Evolutionary conservation across 37 sponge, comb jelly and placozoan species (phyloP), one percentile per base, ranked within the genome.

Genomic region (Mnemiopsis leidyi): DNA sequence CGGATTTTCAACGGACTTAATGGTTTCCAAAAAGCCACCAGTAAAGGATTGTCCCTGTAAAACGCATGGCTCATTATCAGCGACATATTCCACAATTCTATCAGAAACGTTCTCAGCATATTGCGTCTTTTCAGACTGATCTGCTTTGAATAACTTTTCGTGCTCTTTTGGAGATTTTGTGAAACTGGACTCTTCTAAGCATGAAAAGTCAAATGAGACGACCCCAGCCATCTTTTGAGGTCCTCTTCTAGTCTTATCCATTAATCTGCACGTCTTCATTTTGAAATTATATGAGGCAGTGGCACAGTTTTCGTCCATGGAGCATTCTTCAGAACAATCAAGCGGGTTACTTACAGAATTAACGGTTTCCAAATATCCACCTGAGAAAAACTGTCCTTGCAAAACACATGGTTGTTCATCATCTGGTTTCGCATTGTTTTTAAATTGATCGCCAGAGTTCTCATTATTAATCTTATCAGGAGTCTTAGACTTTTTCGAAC

Each of bases 321-420:
- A 26, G 33, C 79, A 77, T 77, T 31, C 20, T 34, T 77, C 79
- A 31, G 79, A 77, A 32, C 79, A 77, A 77, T 28, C 33, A 0
- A 32, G 33, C 20, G 32, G 20, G 16, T 32, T 18, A 28, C 33
- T 77, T 21, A 77, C 32, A 32, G 26, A 31, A 9, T 16, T 16
- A 31, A 77, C 32, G 5, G 32, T 32, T 34, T 77, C 79, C 9
- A 32, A 13, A 16, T 31, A 16, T 1, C 32, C 32, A 31, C 79
- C 79, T 20, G 79, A 77, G 32, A 77, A 77, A 18, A 31, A 1
- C 7, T 31, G 26, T 13, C 35, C 79, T 3, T 26, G 32, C 5
- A 34, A 77, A 31, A 26, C 32, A 18, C 79, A 77, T 34, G 79
- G 79, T 13, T 31, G 26, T 1, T 32, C 32, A 32, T 13, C 36